Conservation (phyloP, 2,888 invertebrate species). For the Lepidocyrtinus sp. region DNA sequence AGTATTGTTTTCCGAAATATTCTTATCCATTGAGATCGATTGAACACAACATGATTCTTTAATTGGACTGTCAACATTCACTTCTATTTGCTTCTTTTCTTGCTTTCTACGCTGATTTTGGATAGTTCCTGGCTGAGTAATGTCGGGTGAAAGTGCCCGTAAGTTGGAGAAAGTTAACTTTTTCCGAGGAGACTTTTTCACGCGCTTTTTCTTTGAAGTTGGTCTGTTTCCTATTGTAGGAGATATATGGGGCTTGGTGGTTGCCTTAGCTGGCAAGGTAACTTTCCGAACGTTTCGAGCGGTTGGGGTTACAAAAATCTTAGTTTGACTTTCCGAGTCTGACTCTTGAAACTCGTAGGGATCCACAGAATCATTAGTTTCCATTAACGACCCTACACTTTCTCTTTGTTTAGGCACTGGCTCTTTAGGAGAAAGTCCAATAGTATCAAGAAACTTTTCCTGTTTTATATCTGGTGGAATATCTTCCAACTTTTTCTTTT, state of each 20-base stretch:
- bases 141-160: constrained; percentile 61
- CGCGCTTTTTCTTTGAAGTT: background rate
- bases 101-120: background rate
- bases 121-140: constrained; percentile 34
- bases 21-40: constrained; percentile 55
- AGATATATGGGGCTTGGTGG: too few relatives aligned
- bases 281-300: constrained; percentile 11
- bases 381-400: background rate
- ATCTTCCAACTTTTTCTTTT: constrained; percentile 15
- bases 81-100: background rate
- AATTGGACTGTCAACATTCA: constrained; percentile 21
- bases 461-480: background rate
- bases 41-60: constrained; percentile 59
- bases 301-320: constrained; percentile 26
- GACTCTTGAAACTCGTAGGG: constrained; percentile 54
- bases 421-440: too few relatives aligned
- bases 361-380: constrained; percentile 13
- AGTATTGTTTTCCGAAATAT: background rate
- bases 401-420: too few relatives aligned
- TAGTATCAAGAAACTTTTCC: too few relatives aligned
- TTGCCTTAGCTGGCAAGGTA: background rate
- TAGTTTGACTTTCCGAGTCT: constrained; percentile 19
- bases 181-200: constrained; percentile 22
- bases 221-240: background rate
- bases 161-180: constrained; percentile 38